phyloP scores from a whole-genome alignment of 2,797 vertebrate genomes.

The Hydrophis major region DNA sequence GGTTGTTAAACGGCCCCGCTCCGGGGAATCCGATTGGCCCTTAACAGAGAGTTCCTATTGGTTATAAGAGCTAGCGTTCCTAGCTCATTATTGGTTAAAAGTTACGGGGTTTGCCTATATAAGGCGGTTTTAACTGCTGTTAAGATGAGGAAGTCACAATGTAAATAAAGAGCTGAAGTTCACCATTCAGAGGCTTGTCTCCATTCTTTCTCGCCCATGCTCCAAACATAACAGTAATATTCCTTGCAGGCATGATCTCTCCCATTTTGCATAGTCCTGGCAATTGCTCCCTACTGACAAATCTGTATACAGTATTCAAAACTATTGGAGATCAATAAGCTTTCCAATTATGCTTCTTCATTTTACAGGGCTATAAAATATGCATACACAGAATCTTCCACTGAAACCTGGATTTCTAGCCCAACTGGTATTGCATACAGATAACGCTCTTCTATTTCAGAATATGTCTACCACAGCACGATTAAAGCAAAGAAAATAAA shows the following conservation, averaged over 20 bases:
- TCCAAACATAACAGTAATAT: too few species aligned
- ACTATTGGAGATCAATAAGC: neutral
- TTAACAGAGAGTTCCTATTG: too few species aligned
- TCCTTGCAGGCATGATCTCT: neutral
- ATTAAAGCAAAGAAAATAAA: neutral
- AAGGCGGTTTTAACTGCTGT: too few species aligned
- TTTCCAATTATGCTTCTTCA: neutral
- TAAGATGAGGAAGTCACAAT: too few species aligned
- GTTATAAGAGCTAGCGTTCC: too few species aligned
- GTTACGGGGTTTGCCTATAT: too few species aligned
- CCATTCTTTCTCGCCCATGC: too few species aligned
- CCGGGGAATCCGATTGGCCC: too few species aligned
- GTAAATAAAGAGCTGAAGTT: too few species aligned
- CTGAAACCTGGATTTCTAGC: neutral
- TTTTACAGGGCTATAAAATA: neutral
- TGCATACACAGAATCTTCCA: neutral
- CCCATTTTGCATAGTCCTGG: neutral
- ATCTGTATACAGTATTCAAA: neutral
- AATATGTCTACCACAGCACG: neutral
- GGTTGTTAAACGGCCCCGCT: too few species aligned
- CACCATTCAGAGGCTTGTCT: too few species aligned
- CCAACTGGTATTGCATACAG: neutral
- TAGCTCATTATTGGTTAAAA: too few species aligned
- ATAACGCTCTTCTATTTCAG: neutral
- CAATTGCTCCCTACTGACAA: neutral